phyloP scores from a whole-genome alignment of 2,113 vertebrate genomes.

The Melanostigma gelatinosum region DNA sequence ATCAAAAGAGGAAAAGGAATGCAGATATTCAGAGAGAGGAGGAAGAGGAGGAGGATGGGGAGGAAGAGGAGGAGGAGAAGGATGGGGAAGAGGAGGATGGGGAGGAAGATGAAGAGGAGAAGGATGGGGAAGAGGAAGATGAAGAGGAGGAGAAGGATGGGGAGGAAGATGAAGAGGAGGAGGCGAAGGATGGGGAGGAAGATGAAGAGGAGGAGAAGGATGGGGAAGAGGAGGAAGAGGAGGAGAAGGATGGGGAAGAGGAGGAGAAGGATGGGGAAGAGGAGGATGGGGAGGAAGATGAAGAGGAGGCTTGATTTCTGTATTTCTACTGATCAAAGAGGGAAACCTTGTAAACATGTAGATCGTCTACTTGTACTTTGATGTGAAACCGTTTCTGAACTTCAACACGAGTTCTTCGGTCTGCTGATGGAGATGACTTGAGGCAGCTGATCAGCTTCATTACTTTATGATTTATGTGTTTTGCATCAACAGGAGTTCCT shows the following conservation, averaged over 20 bases:
- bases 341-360: conserved; percentile 88
- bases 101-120: conserved; percentile 40
- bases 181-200: conserved; percentile 35
- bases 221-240: not conserved
- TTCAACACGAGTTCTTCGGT: conserved; percentile 62
- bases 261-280: conserved; percentile 42
- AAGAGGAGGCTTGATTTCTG: conserved; percentile 72
- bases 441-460: conserved; percentile 56
- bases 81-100: conserved; percentile 30
- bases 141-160: conserved; percentile 45
- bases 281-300: conserved; percentile 29
- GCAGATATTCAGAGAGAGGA: not conserved
- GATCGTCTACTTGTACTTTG: conserved; percentile 90
- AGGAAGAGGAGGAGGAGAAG: conserved; percentile 20
- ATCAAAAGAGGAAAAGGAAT: not conserved
- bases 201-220: not conserved
- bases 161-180: conserved; percentile 21
- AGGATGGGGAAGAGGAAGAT: conserved; percentile 4
- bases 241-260: not conserved
- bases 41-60: conserved; percentile 12
- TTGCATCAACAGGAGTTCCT: conserved; percentile 62
- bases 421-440: conserved; percentile 57
- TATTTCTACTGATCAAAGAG: conserved; percentile 89
- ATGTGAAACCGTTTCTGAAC: conserved; percentile 89
- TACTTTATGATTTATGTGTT: conserved; percentile 69